Base-by-base conservation (phyloP, 2,797 vertebrate species). In the Oreortyx pictus region DNA sequence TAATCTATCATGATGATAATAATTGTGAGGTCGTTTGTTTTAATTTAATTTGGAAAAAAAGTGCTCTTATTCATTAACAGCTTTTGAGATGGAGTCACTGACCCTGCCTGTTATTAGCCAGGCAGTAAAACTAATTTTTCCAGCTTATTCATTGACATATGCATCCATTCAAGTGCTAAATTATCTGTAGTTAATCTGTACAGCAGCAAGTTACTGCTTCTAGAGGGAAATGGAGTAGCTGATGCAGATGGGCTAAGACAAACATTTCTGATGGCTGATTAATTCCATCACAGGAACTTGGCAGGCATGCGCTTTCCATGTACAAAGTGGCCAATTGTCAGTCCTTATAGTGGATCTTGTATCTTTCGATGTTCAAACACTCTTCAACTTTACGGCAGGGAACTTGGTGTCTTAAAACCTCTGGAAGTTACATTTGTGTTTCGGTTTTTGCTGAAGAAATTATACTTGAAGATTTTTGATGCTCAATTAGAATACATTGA, bases 251-350 rank as follows among this genome's bases (percentile, higher is more conserved):
- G 60, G 4, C 78, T 6, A 47, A 88, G 66, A n/a, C 60, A 82
- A 46, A 72, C 37, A 13, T 81, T 68, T 80, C 84, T 92, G 37
- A 50, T 24, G 79, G 68, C 35, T 91, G 74, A 62, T 94, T 91
- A 87, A 85, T 61, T 78, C 84, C 39, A 56, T 68, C 68, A 54
- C 68, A 85, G 86, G 90, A 71, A 62, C 47, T 79, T 94, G 86
- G 56, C 86, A 92, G 65, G 65, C 35, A 11, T 46, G 67, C 39
- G 11, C 41, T 77, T 67, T 31, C 68, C n/a, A 4, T 50, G 37
- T 59, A 15, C 54, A 71, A 6, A 50, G 46, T 70, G 70, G 43
- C 43, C 82, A 88, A 10, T 59, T 92, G 57, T 67, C 82, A 84
- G 8, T n/a, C 44, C 81, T 87, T 8, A 14, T 57, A 56, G n/a